phyloP scores from a whole-genome alignment of 2,113 vertebrate genomes.

The Megalops atlanticus region DNA sequence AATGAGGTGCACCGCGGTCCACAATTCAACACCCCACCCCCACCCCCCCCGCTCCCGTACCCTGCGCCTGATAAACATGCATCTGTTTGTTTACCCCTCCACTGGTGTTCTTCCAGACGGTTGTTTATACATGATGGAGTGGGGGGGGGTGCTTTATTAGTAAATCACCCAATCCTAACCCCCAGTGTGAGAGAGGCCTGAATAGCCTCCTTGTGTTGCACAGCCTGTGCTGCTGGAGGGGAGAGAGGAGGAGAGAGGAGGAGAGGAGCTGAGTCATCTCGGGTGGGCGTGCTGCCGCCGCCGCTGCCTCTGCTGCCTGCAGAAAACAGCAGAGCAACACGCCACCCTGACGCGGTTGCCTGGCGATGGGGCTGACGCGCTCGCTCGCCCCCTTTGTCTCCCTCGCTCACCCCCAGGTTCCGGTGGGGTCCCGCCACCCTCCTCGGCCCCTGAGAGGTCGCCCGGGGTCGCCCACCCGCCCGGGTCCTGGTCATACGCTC shows the following conservation, averaged over 20 bases:
- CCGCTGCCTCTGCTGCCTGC: neutral
- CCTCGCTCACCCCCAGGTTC: conserved; percentile 24
- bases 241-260: neutral
- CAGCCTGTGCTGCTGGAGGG: conserved; percentile 9
- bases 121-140: conserved; percentile 34
- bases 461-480: no score
- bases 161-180: conserved; percentile 31
- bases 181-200: conserved; percentile 1
- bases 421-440: neutral
- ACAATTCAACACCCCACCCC: no score
- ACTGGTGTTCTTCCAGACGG: conserved; percentile 24
- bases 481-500: no score
- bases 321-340: conserved; percentile 11
- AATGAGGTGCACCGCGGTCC: no score
- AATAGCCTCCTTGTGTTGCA: conserved; percentile 43
- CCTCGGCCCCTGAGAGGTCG: neutral
- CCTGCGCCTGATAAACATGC: no score
- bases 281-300: conserved; percentile 24
- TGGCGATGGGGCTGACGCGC: conserved; percentile 50
- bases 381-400: conserved; percentile 37
- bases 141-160: conserved; percentile 33
- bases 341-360: conserved; percentile 52
- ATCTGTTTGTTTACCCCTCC: no score
- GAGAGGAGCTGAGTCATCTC: conserved; percentile 38
- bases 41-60: no score